phyloP scores from a whole-genome alignment of 2,797 vertebrate species.

The Remorina albescens region DNA sequence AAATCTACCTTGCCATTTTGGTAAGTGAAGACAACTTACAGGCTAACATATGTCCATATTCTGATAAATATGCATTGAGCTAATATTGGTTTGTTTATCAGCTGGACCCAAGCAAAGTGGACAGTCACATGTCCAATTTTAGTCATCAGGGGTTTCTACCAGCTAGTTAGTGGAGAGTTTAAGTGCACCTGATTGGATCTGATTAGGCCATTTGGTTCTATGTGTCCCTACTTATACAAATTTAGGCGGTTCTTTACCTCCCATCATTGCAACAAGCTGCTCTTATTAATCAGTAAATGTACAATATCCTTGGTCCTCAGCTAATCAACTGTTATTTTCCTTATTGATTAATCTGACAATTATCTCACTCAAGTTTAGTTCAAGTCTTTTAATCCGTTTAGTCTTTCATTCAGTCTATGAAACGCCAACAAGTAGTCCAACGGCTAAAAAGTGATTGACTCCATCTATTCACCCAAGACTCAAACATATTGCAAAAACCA shows the following conservation, averaged over 20 bases:
- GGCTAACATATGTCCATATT: too few relatives aligned
- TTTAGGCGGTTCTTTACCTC: not conserved
- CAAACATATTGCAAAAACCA: not conserved
- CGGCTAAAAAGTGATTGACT: not conserved
- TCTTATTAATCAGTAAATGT: not conserved
- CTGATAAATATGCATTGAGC: too few relatives aligned
- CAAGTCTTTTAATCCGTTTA: not conserved
- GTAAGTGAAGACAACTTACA: too few relatives aligned
- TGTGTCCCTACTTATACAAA: not conserved
- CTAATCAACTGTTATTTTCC: not conserved
- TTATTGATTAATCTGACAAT: not conserved
- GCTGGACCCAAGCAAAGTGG: not conserved
- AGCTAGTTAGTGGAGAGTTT: not conserved
- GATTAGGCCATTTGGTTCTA: not conserved
- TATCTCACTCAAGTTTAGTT: not conserved
- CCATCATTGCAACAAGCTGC: not conserved
- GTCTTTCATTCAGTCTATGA: not conserved
- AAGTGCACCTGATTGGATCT: not conserved
- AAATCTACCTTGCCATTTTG: too few relatives aligned
- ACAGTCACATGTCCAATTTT: not conserved
- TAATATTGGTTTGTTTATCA: too few relatives aligned
- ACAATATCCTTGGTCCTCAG: not conserved
- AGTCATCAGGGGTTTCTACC: too few relatives aligned
- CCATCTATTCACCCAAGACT: not conserved
- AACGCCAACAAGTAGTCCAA: not conserved